Evolutionary conservation across 2,797 vertebrate genomes (phyloP), one percentile per base, ranked within the genome.

Genomic region (Champsocephalus esox): DNA sequence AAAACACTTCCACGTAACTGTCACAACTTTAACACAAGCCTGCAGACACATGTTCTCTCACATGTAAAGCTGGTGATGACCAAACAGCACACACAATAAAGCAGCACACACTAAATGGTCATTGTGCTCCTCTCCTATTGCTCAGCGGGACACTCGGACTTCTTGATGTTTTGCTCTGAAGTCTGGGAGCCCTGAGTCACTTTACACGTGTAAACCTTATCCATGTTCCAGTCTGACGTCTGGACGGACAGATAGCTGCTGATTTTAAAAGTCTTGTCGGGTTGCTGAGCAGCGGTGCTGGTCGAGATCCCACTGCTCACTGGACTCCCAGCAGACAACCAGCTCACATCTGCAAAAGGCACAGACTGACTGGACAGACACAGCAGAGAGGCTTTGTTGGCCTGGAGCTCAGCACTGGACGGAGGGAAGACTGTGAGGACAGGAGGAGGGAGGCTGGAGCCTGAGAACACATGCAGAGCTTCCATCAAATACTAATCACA

Each of bases 201-300:
- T 81, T 73, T 83, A 81, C 87, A 88, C 55, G 79, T 73, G 70
- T 84, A 89, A 66, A 66, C 64, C 50, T 24, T 66, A 41, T 85
- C 70, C 32, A 21, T 67, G 77, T 66, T 82, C 89, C 90, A 91
- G 52, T 91, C 81, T 12, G 84, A 81, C 2, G 74, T 58, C 52
- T 76, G 63, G 34, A 93, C 63, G 81, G 46, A 65, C 88, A 93
- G 83, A 76, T 70, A 84, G 83, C 91, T 93, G 90, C 89, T 94
- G 73, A 92, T 80, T 19, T 84, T 73, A 81, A 90, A 93, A 55
- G 77, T 88, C 28, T 88, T 76, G 72, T 91, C 91, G 58, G 82
- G 56, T 67, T 87, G 83, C 59, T 79, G 77, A 56, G 82, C 79
- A 68, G 86, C 74, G 10, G 79, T 54, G 83, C 91, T 88, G 80